Conservation (phyloP, 2,888 invertebrate genomes). For the Archaeoteleia sp. region DNA sequence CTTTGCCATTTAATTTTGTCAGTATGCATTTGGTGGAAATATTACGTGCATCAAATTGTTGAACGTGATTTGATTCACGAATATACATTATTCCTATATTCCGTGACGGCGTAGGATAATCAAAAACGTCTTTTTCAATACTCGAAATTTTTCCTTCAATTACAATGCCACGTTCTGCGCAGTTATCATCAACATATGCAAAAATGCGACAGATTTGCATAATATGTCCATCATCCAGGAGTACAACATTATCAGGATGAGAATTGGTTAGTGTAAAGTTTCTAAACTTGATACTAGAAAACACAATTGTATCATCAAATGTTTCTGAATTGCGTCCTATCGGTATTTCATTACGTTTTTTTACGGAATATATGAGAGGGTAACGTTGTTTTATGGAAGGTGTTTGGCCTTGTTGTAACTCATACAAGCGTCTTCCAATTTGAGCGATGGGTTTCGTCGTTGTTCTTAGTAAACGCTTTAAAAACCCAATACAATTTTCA, state of each 20-base stretch:
- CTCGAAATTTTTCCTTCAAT: conserved; percentile 4
- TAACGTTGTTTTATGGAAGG: neutral
- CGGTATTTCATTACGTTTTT: neutral
- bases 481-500: conserved; percentile 50
- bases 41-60: too few species aligned
- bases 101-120: conserved; percentile 8
- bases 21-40: too few species aligned
- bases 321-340: neutral
- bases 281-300: neutral
- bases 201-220: conserved; percentile 2
- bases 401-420: neutral
- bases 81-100: conserved; percentile 10
- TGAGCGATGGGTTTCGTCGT: neutral
- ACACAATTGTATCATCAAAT: conserved; percentile 1
- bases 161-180: neutral
- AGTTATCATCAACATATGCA: neutral
- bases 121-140: neutral
- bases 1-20: too few species aligned
- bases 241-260: conserved; percentile 6
- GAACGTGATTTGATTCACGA: too few species aligned
- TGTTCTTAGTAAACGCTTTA: conserved; percentile 36
- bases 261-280: neutral
- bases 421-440: neutral
- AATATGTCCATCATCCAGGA: neutral
- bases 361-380: neutral